Evolutionary conservation across 2,797 vertebrate species (phyloP).

Genomic region (Hippocampus kuda): DNA sequence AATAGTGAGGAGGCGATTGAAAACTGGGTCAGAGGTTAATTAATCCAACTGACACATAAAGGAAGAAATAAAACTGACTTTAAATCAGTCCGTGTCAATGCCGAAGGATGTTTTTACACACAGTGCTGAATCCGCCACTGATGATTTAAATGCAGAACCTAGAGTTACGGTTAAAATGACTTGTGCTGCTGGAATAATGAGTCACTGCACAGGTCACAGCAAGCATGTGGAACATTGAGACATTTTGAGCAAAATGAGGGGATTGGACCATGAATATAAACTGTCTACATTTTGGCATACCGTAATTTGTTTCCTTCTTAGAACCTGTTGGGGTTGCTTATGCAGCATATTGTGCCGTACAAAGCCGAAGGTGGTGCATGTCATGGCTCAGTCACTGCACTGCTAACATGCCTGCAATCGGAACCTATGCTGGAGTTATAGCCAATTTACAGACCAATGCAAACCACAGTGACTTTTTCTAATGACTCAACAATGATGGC

Average conservation of each 20-base stretch:
- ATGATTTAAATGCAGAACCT: slow-evolving; percentile 2
- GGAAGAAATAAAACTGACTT: slow-evolving; percentile 13
- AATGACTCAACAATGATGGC: slow-evolving; percentile 13
- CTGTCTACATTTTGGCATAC: neutral
- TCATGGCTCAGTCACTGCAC: slow-evolving; percentile 13
- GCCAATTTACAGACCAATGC: slow-evolving; percentile 10
- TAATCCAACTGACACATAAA: slow-evolving; percentile 37
- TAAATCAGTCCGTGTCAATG: slow-evolving; percentile 18
- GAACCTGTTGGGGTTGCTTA: neutral
- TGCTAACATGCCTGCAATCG: slow-evolving; percentile 9
- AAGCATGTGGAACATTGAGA: neutral
- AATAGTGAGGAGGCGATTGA: slow-evolving; percentile 15
- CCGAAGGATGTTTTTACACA: slow-evolving; percentile 3
- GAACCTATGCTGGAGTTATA: slow-evolving; percentile 10
- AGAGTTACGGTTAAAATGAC: neutral
- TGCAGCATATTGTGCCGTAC: slow-evolving; percentile 9
- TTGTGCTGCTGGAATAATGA: slow-evolving; percentile 9
- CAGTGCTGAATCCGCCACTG: neutral
- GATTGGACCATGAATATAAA: neutral
- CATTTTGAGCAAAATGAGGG: slow-evolving; percentile 1
- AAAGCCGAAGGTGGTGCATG: slow-evolving; percentile 6
- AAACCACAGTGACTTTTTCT: slow-evolving; percentile 1
- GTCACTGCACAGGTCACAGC: slow-evolving; percentile 4
- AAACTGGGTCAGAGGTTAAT: slow-evolving; percentile 40
- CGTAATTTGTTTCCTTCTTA: neutral